These are phyloP conservation scores for Hemiscyllium ocellatum DNA, from an alignment of 2,113 vertebrate species.

Conservation along the genomic window DNA sequence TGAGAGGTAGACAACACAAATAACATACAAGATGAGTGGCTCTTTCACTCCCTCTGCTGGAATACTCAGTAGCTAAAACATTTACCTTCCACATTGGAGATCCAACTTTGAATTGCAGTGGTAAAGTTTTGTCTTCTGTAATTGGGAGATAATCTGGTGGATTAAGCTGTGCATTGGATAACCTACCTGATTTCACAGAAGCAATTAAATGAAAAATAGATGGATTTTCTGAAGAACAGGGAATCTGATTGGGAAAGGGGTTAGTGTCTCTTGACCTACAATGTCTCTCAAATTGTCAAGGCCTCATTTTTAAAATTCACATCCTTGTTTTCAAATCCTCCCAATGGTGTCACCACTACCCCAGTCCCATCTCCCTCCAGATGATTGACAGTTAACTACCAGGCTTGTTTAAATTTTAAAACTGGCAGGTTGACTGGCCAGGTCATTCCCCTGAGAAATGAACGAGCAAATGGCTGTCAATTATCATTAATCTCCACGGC, in stretches of 20 bases:
- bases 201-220: not conserved
- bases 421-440: no score
- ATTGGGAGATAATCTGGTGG: not conserved
- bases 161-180: not conserved
- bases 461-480: no score
- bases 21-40: not conserved
- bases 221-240: not conserved
- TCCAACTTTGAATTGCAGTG: not conserved
- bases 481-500: no score
- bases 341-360: not conserved
- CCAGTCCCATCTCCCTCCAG: not conserved
- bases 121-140: not conserved
- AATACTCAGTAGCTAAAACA: not conserved
- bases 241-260: not conserved
- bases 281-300: not conserved
- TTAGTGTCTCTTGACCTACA: not conserved
- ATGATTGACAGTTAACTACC: no score
- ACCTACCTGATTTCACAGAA: not conserved
- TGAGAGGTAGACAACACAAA: not conserved
- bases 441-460: no score
- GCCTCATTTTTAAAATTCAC: not conserved
- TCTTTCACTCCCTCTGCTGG: not conserved
- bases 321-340: not conserved
- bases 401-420: no score
- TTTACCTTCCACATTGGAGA: not conserved